Conservation (phyloP, 2,888 invertebrate genomes). For the Limenitis camilla region DNA sequence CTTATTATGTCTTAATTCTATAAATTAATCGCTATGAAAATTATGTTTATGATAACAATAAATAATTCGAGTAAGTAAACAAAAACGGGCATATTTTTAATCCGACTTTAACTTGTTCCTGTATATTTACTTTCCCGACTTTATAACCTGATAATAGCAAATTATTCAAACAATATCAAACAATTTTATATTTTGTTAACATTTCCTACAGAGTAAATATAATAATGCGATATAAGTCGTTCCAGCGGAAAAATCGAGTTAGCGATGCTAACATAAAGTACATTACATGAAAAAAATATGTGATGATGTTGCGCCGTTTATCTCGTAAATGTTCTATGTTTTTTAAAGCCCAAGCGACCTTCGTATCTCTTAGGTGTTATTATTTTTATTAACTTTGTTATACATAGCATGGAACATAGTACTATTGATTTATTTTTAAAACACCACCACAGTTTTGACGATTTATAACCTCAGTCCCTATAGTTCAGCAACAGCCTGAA, state of each 20-base stretch:
- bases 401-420: too few relatives aligned
- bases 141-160: neutral
- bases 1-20: too few relatives aligned
- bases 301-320: neutral
- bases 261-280: neutral
- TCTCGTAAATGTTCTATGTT: neutral
- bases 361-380: neutral
- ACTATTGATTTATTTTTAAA: too few relatives aligned
- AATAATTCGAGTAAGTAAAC: too few relatives aligned
- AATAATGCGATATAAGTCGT: slow-evolving; percentile 2
- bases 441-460: too few relatives aligned
- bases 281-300: slow-evolving; percentile 2
- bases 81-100: too few relatives aligned
- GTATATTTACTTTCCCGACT: neutral
- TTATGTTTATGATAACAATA: too few relatives aligned
- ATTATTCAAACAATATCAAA: neutral
- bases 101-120: too few relatives aligned
- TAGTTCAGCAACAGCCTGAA: too few relatives aligned
- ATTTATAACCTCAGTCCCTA: too few relatives aligned
- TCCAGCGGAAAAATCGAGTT: slow-evolving; percentile 4
- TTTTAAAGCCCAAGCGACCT: neutral
- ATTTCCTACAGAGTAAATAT: slow-evolving; percentile 1
- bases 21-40: too few relatives aligned
- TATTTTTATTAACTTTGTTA: neutral
- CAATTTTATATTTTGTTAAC: neutral